Evolutionary conservation across 2,113 vertebrate genomes (phyloP).

Genomic region (Chaetura pelagica): DNA sequence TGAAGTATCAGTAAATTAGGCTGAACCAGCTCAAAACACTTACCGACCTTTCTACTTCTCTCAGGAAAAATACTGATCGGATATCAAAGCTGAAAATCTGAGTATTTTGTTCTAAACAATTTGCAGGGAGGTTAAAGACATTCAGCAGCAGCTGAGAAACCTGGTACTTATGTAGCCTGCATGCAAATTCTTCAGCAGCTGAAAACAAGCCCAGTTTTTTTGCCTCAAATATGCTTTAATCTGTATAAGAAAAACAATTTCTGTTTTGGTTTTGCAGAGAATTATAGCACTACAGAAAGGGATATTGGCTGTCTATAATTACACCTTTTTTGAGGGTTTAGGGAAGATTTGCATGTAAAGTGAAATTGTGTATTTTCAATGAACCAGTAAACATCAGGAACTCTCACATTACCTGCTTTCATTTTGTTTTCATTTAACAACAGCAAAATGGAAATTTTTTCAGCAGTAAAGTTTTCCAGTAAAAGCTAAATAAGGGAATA

Average conservation of each 20-base stretch:
- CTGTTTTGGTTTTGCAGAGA: neutral
- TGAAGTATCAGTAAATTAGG: neutral
- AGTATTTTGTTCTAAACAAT: neutral
- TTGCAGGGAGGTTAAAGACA: neutral
- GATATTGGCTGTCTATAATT: neutral
- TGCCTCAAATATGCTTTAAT: constrained; percentile 5
- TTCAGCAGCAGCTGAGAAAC: neutral
- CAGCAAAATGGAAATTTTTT: neutral
- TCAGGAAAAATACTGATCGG: neutral
- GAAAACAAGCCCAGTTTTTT: constrained; percentile 24
- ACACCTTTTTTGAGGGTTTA: neutral
- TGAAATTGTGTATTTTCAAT: neutral
- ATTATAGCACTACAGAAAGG: neutral
- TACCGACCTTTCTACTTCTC: neutral
- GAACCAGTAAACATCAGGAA: neutral
- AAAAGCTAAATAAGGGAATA: neutral
- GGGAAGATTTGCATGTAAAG: neutral
- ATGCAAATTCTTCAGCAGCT: neutral
- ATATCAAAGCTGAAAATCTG: neutral
- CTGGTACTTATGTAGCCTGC: neutral
- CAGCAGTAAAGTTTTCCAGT: neutral
- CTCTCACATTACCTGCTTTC: neutral
- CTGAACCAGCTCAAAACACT: neutral
- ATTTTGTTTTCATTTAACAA: neutral
- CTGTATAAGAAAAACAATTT: neutral